Evolutionary conservation across 2,797 vertebrate genomes (phyloP).

Genomic region (Amblyopsis hoosieri): DNA sequence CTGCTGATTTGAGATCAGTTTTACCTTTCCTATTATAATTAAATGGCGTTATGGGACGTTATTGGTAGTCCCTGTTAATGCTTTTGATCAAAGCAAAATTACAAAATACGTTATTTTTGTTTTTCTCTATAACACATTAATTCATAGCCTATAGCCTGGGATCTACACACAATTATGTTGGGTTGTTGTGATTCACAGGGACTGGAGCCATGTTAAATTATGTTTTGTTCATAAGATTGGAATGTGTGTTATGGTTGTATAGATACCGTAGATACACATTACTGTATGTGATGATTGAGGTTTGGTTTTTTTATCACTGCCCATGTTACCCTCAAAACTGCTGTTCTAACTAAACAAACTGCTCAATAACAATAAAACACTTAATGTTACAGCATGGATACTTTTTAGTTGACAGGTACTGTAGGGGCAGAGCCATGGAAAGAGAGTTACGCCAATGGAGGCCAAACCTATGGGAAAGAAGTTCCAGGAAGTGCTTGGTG

Average conservation of each 20-base stretch:
- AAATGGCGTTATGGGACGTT: constrained; percentile 13
- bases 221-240: constrained; percentile 41
- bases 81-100: neutral
- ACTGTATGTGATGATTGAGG: constrained; percentile 65
- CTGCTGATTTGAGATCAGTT: constrained; percentile 33
- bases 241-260: constrained; percentile 35
- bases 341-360: constrained; percentile 52
- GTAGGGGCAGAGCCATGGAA: too few relatives aligned
- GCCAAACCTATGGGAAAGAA: too few relatives aligned
- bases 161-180: neutral
- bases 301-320: constrained; percentile 41
- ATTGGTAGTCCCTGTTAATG: constrained; percentile 22
- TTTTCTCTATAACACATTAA: too few relatives aligned
- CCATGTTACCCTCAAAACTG: constrained; percentile 42
- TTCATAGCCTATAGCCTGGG: too few relatives aligned
- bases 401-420: neutral
- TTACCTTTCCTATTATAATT: constrained; percentile 25
- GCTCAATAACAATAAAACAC: constrained; percentile 69
- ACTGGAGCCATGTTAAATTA: too few relatives aligned
- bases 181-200: too few relatives aligned
- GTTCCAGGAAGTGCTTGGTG: too few relatives aligned
- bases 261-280: constrained; percentile 5
- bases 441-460: too few relatives aligned
- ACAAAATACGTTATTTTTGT: too few relatives aligned
- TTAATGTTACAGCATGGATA: constrained; percentile 36